A percentile compares a stretch with the other conserved stretches of the same genome.
Conservation (phyloP, 2,888 invertebrate species). For the Ypsolopha sequella region DNA sequence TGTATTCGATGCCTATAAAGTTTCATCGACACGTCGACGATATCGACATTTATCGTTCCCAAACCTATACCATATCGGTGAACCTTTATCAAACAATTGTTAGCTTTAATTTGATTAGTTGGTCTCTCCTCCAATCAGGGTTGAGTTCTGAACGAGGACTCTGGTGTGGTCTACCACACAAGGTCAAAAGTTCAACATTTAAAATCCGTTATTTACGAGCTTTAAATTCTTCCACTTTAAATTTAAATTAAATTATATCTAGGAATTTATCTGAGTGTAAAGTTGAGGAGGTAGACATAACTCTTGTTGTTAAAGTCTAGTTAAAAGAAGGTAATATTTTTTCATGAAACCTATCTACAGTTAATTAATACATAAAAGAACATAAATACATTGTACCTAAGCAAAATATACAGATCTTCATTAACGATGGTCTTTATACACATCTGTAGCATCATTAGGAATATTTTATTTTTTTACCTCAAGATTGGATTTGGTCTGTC, state of each 20-base stretch:
- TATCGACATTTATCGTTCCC: neutral
- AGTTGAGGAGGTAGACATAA: neutral
- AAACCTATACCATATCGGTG: conserved; percentile 20
- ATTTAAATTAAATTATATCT: conserved; percentile 29
- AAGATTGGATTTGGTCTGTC: too few species aligned
- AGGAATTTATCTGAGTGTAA: neutral
- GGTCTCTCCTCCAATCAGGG: conserved; percentile 21
- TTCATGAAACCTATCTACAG: too few species aligned
- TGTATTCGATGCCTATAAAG: neutral
- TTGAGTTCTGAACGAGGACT: conserved; percentile 19
- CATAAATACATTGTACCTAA: too few species aligned
- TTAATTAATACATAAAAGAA: too few species aligned
- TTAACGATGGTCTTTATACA: too few species aligned
- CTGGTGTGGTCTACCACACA: conserved; percentile 21
- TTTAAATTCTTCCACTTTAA: conserved; percentile 46
- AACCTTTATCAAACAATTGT: conserved; percentile 40
- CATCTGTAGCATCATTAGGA: too few species aligned
- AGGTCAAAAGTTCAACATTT: conserved; percentile 43
- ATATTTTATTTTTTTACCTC: too few species aligned
- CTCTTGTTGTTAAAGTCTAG: too few species aligned
- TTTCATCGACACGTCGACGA: neutral
- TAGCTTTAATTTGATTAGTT: conserved; percentile 58
- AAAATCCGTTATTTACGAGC: conserved; percentile 52
- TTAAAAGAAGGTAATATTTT: too few species aligned
- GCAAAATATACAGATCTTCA: too few species aligned